Evolutionary conservation across 92 coral and sea anemone species (phyloP).

Genomic region (Pocillopora grandis): DNA sequence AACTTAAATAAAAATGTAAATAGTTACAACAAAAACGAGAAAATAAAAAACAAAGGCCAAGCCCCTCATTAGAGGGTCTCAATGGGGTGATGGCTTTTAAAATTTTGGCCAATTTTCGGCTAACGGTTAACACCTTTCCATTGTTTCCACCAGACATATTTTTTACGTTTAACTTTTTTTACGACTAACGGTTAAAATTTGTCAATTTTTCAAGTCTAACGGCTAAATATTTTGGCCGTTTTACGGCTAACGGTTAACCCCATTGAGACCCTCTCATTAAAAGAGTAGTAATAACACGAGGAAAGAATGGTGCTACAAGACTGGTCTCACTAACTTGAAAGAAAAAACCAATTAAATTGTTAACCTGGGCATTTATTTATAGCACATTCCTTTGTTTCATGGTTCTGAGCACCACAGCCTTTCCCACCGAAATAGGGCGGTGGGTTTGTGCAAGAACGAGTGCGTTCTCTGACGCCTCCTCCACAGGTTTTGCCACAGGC

Average conservation of each 20-base stretch:
- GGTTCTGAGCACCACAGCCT: neutral
- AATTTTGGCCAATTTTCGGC: no score
- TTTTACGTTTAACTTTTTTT: no score
- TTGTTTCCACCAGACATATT: no score
- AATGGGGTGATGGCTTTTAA: no score
- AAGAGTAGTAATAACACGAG: neutral
- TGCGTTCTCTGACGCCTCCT: conserved; percentile 22
- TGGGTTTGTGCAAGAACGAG: conserved; percentile 33
- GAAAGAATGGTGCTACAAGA: neutral
- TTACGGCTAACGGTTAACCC: no score
- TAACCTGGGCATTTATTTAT: conserved; percentile 7
- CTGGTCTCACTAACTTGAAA: neutral
- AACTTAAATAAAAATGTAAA: neutral
- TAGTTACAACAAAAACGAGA: neutral
- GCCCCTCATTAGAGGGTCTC: neutral
- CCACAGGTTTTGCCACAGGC: conserved; percentile 36
- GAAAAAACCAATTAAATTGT: neutral
- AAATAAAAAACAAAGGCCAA: neutral
- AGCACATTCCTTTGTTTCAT: conserved; percentile 12
- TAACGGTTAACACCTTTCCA: no score
- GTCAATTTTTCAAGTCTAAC: no score
- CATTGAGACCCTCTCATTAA: neutral
- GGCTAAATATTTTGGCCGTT: no score
- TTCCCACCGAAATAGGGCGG: conserved; percentile 17
- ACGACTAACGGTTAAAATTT: no score